Base-by-base conservation (phyloP, 2,888 invertebrate species). In the Meiosimyza decipiens region DNA sequence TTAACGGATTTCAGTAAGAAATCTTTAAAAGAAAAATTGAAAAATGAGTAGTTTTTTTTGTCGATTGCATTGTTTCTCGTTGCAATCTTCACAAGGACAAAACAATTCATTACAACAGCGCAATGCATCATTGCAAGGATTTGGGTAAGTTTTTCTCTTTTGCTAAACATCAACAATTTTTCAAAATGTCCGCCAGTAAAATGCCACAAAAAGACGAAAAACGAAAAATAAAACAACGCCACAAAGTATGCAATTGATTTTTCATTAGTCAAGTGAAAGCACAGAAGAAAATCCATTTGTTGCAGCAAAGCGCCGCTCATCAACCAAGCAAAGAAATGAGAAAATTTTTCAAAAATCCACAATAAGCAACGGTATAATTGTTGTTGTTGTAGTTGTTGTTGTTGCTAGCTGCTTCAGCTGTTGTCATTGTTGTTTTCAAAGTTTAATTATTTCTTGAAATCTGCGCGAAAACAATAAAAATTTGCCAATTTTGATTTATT, bases 191-290 rank as follows among this genome's bases (percentile, higher is more conserved):
- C 22, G n/a, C 15, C 22, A 47, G 47, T 15, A 22, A 47, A 22
- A 6, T 13, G 6, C 22, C 9, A 9, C 22, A 40, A n/a, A 60
- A 18, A 28, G 22, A 16, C 9, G 28, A 33, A 9, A 28, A 22
- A 22, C 1, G 7, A 22, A 60, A 18, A 15, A 18, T 51, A 66
- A 66, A 63, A 54, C 59, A 12, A 51, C 60, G 70, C 72, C 71
- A 74, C 75, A 76, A 76, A 75, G 69, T 72, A 74, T 74, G 71
- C 78, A 75, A 78, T 77, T 74, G 77, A 75, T 75, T 75, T 75
- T 77, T 77, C 75, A 77, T 74, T 75, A 75, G 59, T 16, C 51
- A 22, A 57, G 52, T 59, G 68, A 60, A 40, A 22, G 40, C 40
- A 65, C 15, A 51, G 28, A 18, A 68, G 13, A 22, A 59, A 59